Evolutionary conservation across 2,113 vertebrate species (phyloP), one percentile per base, ranked within the genome.

Genomic region (Cryptotis parvus): DNA sequence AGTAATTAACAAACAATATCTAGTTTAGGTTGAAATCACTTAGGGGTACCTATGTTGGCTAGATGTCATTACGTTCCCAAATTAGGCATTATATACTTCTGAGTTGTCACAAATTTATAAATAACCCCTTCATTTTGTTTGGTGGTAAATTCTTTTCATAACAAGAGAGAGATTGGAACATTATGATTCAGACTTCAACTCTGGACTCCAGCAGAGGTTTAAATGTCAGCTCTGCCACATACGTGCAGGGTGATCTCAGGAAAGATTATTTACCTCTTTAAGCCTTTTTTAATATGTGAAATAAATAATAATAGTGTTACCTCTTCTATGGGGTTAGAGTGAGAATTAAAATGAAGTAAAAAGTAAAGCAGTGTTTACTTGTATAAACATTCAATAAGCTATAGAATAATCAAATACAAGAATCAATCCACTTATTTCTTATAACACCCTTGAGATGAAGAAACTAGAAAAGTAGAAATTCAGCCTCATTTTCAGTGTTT

Each of bases 91-190:
- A 45, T 85, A 77, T 73, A 37, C 10, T 33, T 75, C 72, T 65
- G 61, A 65, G n/a, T 66, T 29, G 10, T 66, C 45, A 39, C 68
- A 52, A 78, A 87, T 92, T 81, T 43, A 37, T 16, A 61, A 92
- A 72, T 58, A 73, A 84, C 77, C 84, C 24, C 37, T 68, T 92
- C 49, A 26, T 37, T 92, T 80, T 72, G 22, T 45, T 90, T 33
- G 22, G 9, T 35, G 27, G 11, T 58, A 15, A 43, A 37, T 90
- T 77, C 33, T 66, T 91, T 78, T 68, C 77, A 29, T 31, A 80
- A 18, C 24, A 73, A 91, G 37, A 80, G 3, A 86, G 3, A 77
- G 27, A 35, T 31, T 41, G 84, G 52, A 66, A 6, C 16, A 87
- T 75, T 10, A 72, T n/a, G 41, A 84, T 9, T 37, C 85, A 91